phyloP scores from a whole-genome alignment of 92 coral and sea anemone genomes.

The Epizoanthus scotinus region DNA sequence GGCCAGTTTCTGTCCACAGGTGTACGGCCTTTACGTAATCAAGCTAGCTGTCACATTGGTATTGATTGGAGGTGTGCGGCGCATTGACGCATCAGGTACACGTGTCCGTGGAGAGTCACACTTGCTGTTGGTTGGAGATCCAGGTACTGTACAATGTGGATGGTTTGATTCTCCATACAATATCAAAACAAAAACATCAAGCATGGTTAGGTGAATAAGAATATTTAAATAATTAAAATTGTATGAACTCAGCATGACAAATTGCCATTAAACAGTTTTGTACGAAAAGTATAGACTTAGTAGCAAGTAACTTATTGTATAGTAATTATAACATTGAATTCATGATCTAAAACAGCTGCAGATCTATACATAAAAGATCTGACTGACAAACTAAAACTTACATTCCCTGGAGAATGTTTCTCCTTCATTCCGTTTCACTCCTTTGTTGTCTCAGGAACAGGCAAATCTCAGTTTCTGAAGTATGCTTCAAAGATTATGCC shows the following conservation, averaged over 20 bases:
- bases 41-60: constrained; percentile 88
- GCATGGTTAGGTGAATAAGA: no score
- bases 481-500: constrained; percentile 94
- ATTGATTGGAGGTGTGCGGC: constrained; percentile 90
- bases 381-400: neutral
- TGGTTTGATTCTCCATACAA: neutral
- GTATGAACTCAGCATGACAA: no score
- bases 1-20: constrained; percentile 93
- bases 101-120: constrained; percentile 96
- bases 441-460: constrained; percentile 73
- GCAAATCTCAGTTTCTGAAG: constrained; percentile 93
- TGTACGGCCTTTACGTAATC: constrained; percentile 92
- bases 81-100: constrained; percentile 84
- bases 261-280: no score
- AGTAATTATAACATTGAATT: no score
- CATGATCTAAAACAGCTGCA: no score
- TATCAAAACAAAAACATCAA: neutral
- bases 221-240: no score
- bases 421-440: neutral
- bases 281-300: no score
- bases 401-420: neutral
- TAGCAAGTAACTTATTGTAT: no score
- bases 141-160: constrained; percentile 61
- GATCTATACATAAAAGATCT: no score
- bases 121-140: constrained; percentile 93